phyloP scores from a whole-genome alignment of 2,888 invertebrate species.

The Pachydiplax longipennis region DNA sequence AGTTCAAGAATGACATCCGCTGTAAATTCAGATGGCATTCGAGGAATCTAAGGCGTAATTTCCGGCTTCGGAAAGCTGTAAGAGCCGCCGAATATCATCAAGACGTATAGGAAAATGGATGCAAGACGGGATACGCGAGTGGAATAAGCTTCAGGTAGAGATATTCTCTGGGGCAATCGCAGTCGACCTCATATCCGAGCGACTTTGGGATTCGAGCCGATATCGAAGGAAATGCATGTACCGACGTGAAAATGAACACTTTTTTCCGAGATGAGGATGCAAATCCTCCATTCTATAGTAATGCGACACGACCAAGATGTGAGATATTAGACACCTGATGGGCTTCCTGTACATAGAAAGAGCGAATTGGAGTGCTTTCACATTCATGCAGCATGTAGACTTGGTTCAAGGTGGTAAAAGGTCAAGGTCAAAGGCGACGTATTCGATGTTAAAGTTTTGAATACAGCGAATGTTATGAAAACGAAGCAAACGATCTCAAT shows the following conservation, averaged over 20 bases:
- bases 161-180: neutral
- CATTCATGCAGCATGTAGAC: no score
- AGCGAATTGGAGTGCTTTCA: no score
- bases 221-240: neutral
- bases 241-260: neutral
- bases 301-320: no score
- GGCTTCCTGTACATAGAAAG: no score
- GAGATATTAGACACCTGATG: no score
- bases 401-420: no score
- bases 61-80: neutral
- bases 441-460: no score
- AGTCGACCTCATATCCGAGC: neutral
- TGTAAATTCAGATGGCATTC: neutral
- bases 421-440: no score
- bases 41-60: neutral
- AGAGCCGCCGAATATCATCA: neutral
- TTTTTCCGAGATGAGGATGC: neutral
- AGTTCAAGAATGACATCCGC: no score
- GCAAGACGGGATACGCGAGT: neutral
- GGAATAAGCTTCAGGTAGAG: neutral
- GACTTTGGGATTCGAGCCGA: neutral
- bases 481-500: no score
- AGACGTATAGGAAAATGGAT: neutral
- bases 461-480: no score
- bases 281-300: no score